Evolutionary conservation across 2,113 vertebrate genomes (phyloP).

Genomic region (Saccopteryx leptura): DNA sequence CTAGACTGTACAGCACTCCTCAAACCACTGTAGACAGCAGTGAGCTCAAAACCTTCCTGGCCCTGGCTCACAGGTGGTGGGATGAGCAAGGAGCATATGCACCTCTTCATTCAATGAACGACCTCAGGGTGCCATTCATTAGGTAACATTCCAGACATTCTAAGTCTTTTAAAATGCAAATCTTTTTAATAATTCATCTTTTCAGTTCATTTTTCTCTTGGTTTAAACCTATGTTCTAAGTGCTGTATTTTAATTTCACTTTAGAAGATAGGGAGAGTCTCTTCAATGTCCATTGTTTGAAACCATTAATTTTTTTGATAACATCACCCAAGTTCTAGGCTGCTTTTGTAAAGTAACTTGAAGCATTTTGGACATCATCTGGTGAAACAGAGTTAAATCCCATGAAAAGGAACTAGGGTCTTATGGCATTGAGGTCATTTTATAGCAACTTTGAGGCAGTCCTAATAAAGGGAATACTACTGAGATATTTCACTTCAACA

Average conservation of each 20-base stretch:
- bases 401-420: background rate
- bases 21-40: slow-evolving; percentile 92
- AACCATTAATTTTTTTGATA: slow-evolving; percentile 45
- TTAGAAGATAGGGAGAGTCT: slow-evolving; percentile 58
- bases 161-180: background rate
- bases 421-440: background rate
- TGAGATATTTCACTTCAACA: background rate
- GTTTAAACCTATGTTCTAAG: slow-evolving; percentile 56
- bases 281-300: background rate
- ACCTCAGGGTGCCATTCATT: slow-evolving; percentile 97
- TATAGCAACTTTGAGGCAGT: background rate
- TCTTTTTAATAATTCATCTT: slow-evolving; percentile 47
- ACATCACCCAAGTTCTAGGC: background rate
- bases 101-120: slow-evolving; percentile 97
- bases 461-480: background rate
- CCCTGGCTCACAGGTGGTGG: slow-evolving; percentile 96
- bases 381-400: slow-evolving; percentile 51
- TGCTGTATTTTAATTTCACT: slow-evolving; percentile 25
- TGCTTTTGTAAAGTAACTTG: slow-evolving; percentile 53
- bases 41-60: slow-evolving; percentile 94
- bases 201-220: slow-evolving; percentile 48
- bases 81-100: slow-evolving; percentile 94
- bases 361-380: background rate
- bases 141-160: slow-evolving; percentile 88
- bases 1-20: slow-evolving; percentile 85